Evolutionary conservation across 2,888 invertebrate genomes (phyloP), one percentile per base, ranked within the genome.

Genomic region (Caenorhabditis afra): DNA sequence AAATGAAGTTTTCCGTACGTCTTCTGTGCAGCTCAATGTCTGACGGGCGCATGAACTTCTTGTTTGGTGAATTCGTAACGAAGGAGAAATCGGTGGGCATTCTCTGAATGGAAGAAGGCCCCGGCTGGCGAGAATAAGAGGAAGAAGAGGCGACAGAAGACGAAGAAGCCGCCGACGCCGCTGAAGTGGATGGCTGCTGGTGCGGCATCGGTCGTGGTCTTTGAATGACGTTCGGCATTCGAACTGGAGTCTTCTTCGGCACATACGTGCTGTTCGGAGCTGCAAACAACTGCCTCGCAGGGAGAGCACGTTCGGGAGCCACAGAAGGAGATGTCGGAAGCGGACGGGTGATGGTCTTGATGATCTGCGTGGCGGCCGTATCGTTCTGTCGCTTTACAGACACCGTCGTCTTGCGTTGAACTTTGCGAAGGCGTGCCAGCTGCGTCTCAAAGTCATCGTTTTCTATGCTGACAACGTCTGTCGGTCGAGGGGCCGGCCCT

Each of bases 371-470:
- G n/a, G 0, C 22, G 29, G 1, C 49, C n/a, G 39, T 18, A 1
- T 35, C n/a, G 16, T 64, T 65, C 35, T 65, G 62, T 22, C 47
- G 23, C 20, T 61, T 64, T n/a, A 35, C 49, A 12, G 49, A 22
- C 1, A 49, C 44, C 7, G 18, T 50, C n/a, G 37, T 62, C 41
- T 71, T 45, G 0, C 65, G 44, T 10, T 22, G 4, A 16, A 50
- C 65, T 18, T 74, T 74, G n/a, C 39, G 29, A 5, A 75, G 62
- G 18, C 49, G 23, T 7, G 62, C 61, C 11, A 79, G 16, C 47
- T 79, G 79, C n/a, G 45, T 52, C 22, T 47, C 61, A 22, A 79
- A 79, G 18, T 50, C 79, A 3, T 73, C 64, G 45, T 55, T 73
- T 29, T 79, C 79, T 4, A n/a, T 22, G 0, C 47, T 57, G 14